Evolutionary conservation across 2,797 vertebrate species (phyloP), one percentile per base, ranked within the genome.

Genomic region (Coilia nasus): DNA sequence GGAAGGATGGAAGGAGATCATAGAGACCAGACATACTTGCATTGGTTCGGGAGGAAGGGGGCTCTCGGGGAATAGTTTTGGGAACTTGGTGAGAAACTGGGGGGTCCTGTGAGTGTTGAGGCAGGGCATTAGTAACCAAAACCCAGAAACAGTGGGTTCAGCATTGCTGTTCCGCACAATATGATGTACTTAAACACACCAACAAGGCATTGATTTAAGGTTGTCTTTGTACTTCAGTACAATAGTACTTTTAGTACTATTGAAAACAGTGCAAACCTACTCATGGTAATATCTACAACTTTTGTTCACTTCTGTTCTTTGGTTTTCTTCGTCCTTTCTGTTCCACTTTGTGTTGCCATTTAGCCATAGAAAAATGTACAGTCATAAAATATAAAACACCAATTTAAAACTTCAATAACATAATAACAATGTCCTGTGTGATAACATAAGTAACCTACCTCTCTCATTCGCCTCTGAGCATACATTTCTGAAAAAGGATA

Each of bases 401-500:
- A 21, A 21, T 21, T 19, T 5, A 67, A 23, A 64, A 10, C 9
- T 23, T 64, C 23, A 0, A 11, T 59, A 59, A 21, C 6, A 28
- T 64, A 12, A 25, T 64, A 12, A 25, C 7, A 10, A 25, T 67
- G 2, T 9, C 64, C 15, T 17, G 31, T 25, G 28, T 28, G 25
- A 25, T 11, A 28, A 67, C 9, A 11, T 12, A 28, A 28, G 21
- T 44, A 17, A 89, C 94, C 91, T 6, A 94, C 92, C 93, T 95
- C 87, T 80, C 82, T 88, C 25, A 91, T 78, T 89, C 92, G 96
- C 91, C 93, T 93, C 2, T 57, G 71, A 6, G 81, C 0, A 0
- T 89, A 86, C 50, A 91, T 92, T 89, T 96, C 97, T 97, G 85
- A 1, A 90, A 82, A 92, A 62, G 89, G 81, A 56, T 54, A 82